Conservation (phyloP, 1,140 invertebrate genomes). For the Ridgeia piscesae region DNA sequence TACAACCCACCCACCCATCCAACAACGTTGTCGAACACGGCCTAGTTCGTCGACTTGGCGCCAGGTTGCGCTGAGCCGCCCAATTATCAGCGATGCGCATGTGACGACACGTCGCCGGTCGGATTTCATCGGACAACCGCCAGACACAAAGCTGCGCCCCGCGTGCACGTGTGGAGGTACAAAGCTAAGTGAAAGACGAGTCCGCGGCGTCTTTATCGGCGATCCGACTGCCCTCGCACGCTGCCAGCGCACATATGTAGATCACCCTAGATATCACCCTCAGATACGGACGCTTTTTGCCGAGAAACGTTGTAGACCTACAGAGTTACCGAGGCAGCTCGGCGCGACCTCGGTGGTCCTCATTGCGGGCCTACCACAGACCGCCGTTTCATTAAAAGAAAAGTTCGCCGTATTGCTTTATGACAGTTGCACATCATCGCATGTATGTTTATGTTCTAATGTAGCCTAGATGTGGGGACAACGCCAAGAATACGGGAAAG, state of each 20-base stretch:
- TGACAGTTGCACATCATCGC: not conserved
- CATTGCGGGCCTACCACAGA: too few species aligned
- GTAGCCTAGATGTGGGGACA: not conserved
- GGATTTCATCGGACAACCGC: not conserved
- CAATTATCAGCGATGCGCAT: not conserved
- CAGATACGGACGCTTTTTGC: not conserved
- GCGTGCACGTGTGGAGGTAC: not conserved
- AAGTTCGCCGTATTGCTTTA: not conserved
- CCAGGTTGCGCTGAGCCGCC: too few species aligned
- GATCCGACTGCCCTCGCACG: not conserved
- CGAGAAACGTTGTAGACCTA: not conserved
- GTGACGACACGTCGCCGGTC: not conserved
- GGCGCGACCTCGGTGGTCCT: not conserved
- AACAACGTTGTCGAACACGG: too few species aligned
- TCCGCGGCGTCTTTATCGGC: not conserved
- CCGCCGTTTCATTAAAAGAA: not conserved
- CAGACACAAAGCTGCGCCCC: not conserved
- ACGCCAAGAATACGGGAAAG: too few species aligned
- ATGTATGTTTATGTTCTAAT: not conserved
- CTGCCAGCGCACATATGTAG: too few species aligned
- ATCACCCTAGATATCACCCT: not conserved
- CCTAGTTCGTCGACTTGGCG: too few species aligned
- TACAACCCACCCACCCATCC: too few species aligned
- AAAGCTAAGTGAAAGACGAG: not conserved
- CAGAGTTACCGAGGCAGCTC: not conserved